A percentile compares a stretch with the other conserved stretches of the same genome.
phyloP scores from a whole-genome alignment of 2,797 vertebrate species.

The Neosilurus hyrtlii region DNA sequence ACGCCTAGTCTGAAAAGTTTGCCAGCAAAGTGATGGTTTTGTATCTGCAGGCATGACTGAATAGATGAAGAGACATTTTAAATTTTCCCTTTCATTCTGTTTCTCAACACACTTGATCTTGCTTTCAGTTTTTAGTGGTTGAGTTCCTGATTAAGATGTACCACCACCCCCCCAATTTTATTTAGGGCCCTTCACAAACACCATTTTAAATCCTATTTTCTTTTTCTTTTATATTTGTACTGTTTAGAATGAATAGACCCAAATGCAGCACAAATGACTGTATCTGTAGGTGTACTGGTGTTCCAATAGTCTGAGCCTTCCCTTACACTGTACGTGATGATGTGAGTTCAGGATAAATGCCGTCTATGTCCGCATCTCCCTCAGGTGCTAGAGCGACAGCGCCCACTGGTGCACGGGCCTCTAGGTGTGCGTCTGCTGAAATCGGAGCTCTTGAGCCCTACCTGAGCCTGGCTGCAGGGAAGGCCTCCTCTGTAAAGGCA shows the following conservation, averaged over 20 bases:
- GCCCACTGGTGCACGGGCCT: conserved; percentile 69
- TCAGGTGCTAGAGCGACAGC: conserved; percentile 87
- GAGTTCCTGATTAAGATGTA: background rate
- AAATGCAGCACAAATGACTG: background rate
- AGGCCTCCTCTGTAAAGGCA: conserved; percentile 89
- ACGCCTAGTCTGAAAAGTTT: conserved; percentile 35
- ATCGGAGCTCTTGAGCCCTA: conserved; percentile 79
- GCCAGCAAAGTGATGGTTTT: conserved; percentile 47
- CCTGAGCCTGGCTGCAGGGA: conserved; percentile 89
- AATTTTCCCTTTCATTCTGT: background rate
- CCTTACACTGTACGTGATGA: conserved; percentile 63
- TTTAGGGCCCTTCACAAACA: background rate
- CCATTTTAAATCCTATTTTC: background rate
- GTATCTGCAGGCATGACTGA: conserved; percentile 51
- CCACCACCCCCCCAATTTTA: background rate
- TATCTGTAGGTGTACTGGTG: conserved; percentile 23
- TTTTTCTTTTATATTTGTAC: background rate
- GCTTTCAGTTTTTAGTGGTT: conserved; percentile 28
- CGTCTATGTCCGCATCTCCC: conserved; percentile 89
- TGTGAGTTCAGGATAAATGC: conserved; percentile 88
- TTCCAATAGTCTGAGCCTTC: conserved; percentile 38
- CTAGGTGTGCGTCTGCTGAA: conserved; percentile 83
- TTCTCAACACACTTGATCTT: conserved; percentile 7
- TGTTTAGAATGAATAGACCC: background rate
- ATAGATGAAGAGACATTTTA: conserved; percentile 45